These are phyloP conservation scores for Peribatodes rhomboidaria DNA, from an alignment of 2,888 invertebrate genomes.

Conservation along the genomic window DNA sequence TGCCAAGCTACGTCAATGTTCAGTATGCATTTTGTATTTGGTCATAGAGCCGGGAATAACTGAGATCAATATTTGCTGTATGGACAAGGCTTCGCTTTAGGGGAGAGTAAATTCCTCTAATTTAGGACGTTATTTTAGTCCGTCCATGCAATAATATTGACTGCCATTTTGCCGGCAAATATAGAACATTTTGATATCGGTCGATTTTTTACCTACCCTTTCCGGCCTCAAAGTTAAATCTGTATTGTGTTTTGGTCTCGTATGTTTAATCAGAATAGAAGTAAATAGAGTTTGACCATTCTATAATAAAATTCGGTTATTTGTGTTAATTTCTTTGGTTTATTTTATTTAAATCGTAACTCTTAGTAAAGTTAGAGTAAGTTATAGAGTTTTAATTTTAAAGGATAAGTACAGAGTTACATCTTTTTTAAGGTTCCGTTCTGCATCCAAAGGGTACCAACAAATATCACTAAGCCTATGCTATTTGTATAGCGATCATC, in stretches of 20 bases:
- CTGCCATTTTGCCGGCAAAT: conserved; percentile 24
- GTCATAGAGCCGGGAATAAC: conserved; percentile 32
- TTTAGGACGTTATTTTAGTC: conserved; percentile 42
- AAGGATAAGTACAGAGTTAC: too few species aligned
- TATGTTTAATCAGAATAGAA: neutral
- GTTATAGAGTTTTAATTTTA: too few species aligned
- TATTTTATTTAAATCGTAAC: too few species aligned
- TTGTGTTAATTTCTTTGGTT: neutral
- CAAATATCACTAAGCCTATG: too few species aligned
- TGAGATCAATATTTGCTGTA: conserved; percentile 43
- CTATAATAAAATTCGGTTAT: neutral
- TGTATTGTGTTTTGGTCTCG: neutral
- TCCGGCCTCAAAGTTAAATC: conserved; percentile 6
- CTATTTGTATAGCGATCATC: too few species aligned
- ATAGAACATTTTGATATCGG: conserved; percentile 21
- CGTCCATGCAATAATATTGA: conserved; percentile 34
- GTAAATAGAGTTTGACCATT: neutral
- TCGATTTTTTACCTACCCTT: conserved; percentile 17
- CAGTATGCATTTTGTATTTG: conserved; percentile 35
- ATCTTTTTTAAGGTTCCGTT: too few species aligned
- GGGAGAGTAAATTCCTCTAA: conserved; percentile 34
- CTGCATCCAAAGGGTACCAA: too few species aligned
- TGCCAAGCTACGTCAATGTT: conserved; percentile 2
- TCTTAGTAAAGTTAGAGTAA: too few species aligned
- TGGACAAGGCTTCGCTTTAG: conserved; percentile 35